These are phyloP conservation scores for Oryzias sinensis DNA, from an alignment of 2,797 vertebrate species.

Conservation along the genomic window DNA sequence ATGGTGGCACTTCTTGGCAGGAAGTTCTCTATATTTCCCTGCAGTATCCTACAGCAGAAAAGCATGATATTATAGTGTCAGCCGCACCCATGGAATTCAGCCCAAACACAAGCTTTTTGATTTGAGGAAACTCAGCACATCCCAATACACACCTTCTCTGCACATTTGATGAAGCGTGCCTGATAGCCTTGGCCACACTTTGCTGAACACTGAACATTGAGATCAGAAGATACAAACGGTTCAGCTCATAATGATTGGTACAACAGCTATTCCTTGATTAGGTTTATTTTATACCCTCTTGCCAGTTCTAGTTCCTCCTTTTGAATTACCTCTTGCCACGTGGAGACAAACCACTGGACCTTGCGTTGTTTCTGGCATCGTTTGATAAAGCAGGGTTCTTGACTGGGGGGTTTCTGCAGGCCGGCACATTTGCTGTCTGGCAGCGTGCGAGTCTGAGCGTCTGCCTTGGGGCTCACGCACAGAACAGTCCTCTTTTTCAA, in stretches of 20 bases:
- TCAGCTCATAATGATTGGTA: background rate
- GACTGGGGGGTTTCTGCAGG: conserved; percentile 77
- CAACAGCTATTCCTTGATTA: background rate
- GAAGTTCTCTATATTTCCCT: conserved; percentile 84
- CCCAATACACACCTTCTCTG: conserved; percentile 76
- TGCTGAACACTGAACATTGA: conserved; percentile 81
- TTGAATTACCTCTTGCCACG: conserved; percentile 83
- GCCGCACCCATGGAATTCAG: background rate
- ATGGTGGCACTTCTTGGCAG: conserved; percentile 82
- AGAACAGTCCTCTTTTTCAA: conserved; percentile 80
- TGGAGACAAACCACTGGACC: conserved; percentile 86
- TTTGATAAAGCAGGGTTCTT: conserved; percentile 82
- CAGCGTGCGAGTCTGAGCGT: conserved; percentile 53
- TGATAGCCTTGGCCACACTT: conserved; percentile 84
- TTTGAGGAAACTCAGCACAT: background rate
- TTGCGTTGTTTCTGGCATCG: conserved; percentile 84
- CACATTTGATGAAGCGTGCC: conserved; percentile 81
- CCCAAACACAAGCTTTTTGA: background rate
- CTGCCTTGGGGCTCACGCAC: conserved; percentile 75
- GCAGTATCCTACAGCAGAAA: conserved; percentile 62
- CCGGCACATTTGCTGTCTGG: conserved; percentile 72
- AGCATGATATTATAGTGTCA: background rate
- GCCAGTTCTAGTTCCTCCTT: background rate
- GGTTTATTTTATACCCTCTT: background rate
- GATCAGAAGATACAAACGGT: conserved; percentile 8